Evolutionary conservation across 2,113 vertebrate genomes (phyloP).

Genomic region (Fukomys damarensis): DNA sequence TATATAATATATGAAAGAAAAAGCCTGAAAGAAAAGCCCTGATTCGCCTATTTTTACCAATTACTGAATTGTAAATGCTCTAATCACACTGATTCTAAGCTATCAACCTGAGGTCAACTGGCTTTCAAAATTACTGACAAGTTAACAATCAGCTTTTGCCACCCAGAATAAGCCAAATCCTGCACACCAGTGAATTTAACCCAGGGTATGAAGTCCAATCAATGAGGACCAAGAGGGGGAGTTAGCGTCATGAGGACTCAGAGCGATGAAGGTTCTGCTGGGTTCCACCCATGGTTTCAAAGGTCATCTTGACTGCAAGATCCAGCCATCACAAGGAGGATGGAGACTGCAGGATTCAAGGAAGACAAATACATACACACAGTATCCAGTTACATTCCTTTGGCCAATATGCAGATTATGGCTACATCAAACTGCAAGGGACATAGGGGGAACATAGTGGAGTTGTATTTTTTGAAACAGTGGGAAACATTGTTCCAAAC

Average conservation of each 20-base stretch:
- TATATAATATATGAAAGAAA: too few relatives aligned
- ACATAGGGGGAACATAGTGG: neutral
- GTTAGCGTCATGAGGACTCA: neutral
- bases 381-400: neutral
- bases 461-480: neutral
- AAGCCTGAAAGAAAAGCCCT: neutral
- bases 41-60: neutral
- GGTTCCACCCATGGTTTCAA: neutral
- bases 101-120: neutral
- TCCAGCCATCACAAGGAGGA: neutral
- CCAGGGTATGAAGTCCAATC: neutral
- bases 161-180: neutral
- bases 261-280: neutral
- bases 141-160: neutral
- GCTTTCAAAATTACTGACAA: conserved; percentile 5
- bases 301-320: neutral
- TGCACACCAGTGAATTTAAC: neutral
- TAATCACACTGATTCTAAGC: neutral
- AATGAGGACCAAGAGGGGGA: neutral
- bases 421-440: neutral
- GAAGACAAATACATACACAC: neutral
- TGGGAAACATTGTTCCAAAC: neutral
- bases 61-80: neutral
- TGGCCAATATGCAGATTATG: neutral
- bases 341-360: neutral